Evolutionary conservation across 2,888 invertebrate genomes (phyloP).

Genomic region (Oxyteleia sp.): DNA sequence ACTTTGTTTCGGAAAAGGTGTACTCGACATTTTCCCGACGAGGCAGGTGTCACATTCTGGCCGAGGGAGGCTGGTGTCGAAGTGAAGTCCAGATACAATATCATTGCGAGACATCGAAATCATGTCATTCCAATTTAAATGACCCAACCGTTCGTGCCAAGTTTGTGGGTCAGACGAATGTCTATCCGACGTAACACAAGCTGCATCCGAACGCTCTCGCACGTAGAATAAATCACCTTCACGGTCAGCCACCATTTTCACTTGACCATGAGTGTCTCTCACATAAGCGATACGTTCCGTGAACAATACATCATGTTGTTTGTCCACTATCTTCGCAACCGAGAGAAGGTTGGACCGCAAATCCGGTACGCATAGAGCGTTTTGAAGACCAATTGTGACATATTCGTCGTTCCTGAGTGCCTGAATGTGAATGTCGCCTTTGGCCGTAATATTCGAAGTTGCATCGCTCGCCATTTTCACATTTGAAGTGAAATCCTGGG

Average conservation of each 20-base stretch:
- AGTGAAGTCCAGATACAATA: neutral
- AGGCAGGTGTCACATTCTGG: neutral
- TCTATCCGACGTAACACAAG: neutral
- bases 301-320: conserved; percentile 1
- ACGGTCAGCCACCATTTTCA: conserved; percentile 39
- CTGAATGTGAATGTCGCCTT: conserved; percentile 2
- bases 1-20: neutral
- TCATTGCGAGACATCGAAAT: neutral
- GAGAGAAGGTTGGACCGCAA: conserved; percentile 11
- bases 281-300: neutral
- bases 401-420: neutral
- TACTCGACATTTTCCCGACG: neutral
- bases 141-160: neutral
- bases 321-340: conserved; percentile 4
- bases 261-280: neutral
- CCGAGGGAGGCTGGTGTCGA: neutral
- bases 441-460: conserved; percentile 7
- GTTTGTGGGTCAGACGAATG: neutral
- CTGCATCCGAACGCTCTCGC: neutral
- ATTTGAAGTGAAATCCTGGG: neutral
- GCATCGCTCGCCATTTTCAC: neutral
- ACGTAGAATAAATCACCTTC: conserved; percentile 20
- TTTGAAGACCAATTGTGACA: neutral
- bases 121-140: conserved; percentile 3
- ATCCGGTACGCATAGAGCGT: conserved; percentile 65